These are phyloP conservation scores for Callithrix jacchus DNA, from an alignment of 2,113 vertebrate species.

Conservation along the genomic window DNA sequence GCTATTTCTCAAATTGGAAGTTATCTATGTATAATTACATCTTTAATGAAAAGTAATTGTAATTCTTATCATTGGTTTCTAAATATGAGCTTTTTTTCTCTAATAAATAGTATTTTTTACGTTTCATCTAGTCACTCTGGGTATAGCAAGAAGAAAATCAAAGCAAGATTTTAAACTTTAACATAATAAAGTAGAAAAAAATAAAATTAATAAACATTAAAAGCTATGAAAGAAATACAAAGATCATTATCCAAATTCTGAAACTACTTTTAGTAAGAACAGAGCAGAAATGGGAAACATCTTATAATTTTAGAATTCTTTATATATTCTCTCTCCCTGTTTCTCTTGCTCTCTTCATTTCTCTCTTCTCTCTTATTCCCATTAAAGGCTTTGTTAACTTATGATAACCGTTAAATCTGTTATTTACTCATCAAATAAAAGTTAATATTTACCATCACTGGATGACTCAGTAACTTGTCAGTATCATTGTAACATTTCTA, in stretches of 20 bases:
- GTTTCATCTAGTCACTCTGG: slow-evolving; percentile 56
- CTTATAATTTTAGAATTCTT: background rate
- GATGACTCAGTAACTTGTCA: background rate
- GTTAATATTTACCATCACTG: no score
- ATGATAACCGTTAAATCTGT: background rate
- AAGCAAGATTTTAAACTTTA: slow-evolving; percentile 55
- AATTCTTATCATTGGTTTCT: slow-evolving; percentile 82
- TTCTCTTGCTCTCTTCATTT: background rate
- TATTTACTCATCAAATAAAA: background rate
- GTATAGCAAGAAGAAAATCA: slow-evolving; percentile 51
- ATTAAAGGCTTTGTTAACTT: background rate
- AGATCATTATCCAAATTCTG: background rate
- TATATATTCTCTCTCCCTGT: background rate
- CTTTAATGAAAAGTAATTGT: slow-evolving; percentile 82
- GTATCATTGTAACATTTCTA: background rate
- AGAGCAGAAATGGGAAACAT: background rate
- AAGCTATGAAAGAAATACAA: background rate
- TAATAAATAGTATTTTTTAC: slow-evolving; percentile 74
- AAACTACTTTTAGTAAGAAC: background rate
- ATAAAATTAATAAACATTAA: slow-evolving; percentile 14
- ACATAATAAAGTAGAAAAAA: background rate
- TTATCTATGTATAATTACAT: slow-evolving; percentile 83
- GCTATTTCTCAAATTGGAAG: slow-evolving; percentile 80
- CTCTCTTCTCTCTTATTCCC: background rate
- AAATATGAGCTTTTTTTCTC: slow-evolving; percentile 77